A percentile compares a stretch with the other conserved stretches of the same genome.
Conservation (phyloP, 2,797 vertebrate genomes). For the Lithobates pipiens region DNA sequence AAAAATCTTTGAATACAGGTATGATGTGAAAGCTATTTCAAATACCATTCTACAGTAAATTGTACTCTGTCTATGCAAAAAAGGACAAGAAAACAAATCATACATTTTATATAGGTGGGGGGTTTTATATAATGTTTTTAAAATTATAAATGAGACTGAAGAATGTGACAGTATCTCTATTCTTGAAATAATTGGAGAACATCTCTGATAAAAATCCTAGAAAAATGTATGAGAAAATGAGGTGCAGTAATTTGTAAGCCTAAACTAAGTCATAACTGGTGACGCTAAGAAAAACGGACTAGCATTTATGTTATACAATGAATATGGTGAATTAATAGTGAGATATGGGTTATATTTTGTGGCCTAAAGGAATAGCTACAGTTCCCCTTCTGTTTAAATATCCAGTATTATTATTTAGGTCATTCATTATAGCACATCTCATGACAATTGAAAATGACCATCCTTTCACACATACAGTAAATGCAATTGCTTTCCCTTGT, state of each 20-base stretch:
- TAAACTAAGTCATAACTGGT: neutral
- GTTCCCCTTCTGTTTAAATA: neutral
- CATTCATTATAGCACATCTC: slow-evolving; percentile 16
- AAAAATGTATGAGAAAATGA: neutral
- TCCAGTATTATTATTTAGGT: neutral
- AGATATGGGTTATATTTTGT: neutral
- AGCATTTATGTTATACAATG: neutral
- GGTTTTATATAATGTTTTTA: no score
- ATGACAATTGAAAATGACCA: slow-evolving; percentile 25
- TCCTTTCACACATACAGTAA: slow-evolving; percentile 18
- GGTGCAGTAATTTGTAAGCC: neutral
- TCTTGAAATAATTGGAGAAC: neutral
- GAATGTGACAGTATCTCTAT: neutral
- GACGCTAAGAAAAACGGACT: neutral
- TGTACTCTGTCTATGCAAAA: neutral
- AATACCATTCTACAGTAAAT: no score
- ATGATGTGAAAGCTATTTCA: no score
- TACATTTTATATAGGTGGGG: neutral
- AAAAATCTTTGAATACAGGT: no score
- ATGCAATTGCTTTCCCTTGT: slow-evolving; percentile 10
- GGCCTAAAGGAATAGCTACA: neutral
- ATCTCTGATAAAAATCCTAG: neutral
- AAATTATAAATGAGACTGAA: neutral
- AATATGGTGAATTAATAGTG: neutral
- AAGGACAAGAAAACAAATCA: neutral